These are phyloP conservation scores for Lucilia sericata DNA, from an alignment of 1,140 invertebrate species.

Conservation along the genomic window DNA sequence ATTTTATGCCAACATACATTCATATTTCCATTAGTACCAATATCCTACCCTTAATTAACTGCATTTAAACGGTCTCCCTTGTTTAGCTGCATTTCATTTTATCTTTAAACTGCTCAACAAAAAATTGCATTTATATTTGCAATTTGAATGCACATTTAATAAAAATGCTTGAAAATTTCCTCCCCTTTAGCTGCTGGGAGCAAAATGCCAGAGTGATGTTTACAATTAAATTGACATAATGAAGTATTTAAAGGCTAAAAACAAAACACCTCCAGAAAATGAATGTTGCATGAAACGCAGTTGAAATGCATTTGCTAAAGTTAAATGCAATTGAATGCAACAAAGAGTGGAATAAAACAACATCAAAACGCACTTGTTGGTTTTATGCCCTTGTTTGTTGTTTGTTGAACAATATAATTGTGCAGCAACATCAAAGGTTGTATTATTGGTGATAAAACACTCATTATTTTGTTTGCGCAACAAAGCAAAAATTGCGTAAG, in stretches of 20 bases:
- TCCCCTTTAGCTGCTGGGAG: not conserved
- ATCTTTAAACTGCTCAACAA: not conserved
- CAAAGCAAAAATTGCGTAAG: conserved; percentile 37
- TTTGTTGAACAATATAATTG: not conserved
- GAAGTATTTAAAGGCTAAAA: conserved; percentile 22
- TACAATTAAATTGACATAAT: conserved; percentile 25
- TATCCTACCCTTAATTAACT: too few species aligned
- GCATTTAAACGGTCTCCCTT: too few species aligned
- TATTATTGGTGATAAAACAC: conserved; percentile 5
- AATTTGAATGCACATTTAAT: not conserved
- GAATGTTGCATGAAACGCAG: not conserved
- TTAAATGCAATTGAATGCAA: conserved; percentile 23
- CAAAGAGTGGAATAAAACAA: not conserved
- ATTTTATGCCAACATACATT: too few species aligned
- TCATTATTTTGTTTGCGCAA: conserved; percentile 40
- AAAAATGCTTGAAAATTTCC: not conserved
- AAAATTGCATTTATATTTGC: not conserved
- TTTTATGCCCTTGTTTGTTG: not conserved
- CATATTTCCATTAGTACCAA: too few species aligned
- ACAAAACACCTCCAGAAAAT: conserved; percentile 8
- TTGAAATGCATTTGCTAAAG: not conserved
- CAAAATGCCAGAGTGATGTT: not conserved
- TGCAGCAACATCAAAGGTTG: not conserved
- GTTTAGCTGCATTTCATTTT: not conserved
- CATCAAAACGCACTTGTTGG: conserved; percentile 33